Conservation (phyloP, 2,888 invertebrate species). For the Euproctis similis region DNA sequence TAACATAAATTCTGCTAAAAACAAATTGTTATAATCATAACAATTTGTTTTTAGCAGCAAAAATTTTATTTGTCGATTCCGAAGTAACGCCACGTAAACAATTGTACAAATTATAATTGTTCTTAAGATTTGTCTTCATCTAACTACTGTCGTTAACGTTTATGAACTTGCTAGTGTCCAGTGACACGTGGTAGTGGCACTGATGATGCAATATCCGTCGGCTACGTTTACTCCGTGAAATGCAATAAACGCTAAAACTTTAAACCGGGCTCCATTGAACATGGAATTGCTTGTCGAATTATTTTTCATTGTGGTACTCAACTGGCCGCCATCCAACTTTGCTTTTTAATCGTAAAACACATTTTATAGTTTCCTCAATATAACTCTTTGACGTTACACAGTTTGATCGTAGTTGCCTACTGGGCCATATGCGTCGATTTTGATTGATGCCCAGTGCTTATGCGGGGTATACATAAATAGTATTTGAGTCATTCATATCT, state of each 20-base stretch:
- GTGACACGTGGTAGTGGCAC: neutral
- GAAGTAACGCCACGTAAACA: no score
- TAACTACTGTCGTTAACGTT: no score
- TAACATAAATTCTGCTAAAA: no score
- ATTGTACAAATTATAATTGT: no score
- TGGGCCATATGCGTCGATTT: conserved; percentile 17
- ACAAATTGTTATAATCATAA: no score
- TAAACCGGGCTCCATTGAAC: conserved; percentile 18
- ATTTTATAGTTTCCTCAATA: conserved; percentile 70
- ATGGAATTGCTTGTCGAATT: conserved; percentile 49
- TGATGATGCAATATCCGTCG: conserved; percentile 22
- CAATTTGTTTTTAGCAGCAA: no score
- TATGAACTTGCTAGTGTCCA: no score
- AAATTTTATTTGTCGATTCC: no score
- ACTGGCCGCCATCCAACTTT: conserved; percentile 60
- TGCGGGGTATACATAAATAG: conserved; percentile 2
- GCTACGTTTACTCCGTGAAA: conserved; percentile 22
- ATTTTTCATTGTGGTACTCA: conserved; percentile 66
- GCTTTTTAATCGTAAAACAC: conserved; percentile 71
- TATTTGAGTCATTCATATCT: conserved; percentile 15
- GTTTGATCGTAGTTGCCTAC: conserved; percentile 28
- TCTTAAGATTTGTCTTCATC: no score
- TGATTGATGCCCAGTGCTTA: conserved; percentile 14
- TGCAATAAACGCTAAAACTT: conserved; percentile 26
- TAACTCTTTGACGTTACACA: conserved; percentile 58